phyloP scores from a whole-genome alignment of 2,797 vertebrate species.

The Platalea minor region DNA sequence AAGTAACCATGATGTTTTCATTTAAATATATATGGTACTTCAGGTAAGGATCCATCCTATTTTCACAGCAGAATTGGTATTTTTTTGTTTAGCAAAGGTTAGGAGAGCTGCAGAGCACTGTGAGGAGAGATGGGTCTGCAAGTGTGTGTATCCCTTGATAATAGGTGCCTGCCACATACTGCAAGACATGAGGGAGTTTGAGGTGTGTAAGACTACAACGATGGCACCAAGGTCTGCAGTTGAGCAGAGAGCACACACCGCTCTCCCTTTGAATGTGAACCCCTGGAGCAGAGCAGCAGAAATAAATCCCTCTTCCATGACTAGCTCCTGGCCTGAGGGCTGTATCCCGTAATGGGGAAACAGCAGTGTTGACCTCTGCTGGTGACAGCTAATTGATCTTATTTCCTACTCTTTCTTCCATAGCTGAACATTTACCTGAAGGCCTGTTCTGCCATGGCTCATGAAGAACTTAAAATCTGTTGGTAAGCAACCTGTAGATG shows the following conservation, averaged over 20 bases:
- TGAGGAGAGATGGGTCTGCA: background rate
- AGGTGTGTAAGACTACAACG: fast-evolving
- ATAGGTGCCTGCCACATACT: fast-evolving
- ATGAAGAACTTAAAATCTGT: background rate
- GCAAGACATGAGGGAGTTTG: fast-evolving
- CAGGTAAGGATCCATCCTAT: background rate
- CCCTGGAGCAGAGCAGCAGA: background rate
- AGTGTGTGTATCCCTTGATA: background rate
- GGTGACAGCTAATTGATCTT: background rate
- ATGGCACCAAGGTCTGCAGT: background rate
- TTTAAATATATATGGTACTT: background rate
- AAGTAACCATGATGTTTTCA: background rate
- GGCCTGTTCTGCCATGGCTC: background rate
- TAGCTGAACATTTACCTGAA: background rate
- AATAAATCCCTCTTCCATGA: background rate
- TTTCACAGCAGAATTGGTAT: background rate
- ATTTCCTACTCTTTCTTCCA: background rate
- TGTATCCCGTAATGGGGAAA: background rate
- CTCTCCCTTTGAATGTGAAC: background rate
- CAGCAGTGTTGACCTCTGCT: background rate
- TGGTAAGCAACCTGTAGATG: background rate
- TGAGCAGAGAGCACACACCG: background rate
- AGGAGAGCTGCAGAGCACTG: background rate
- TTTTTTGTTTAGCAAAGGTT: background rate
- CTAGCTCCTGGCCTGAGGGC: background rate